Percentiles rank a stretch among this genome's conserved stretches.
Evolutionary conservation across 2,888 invertebrate species (phyloP).

Genomic region (Morpho deidamia): DNA sequence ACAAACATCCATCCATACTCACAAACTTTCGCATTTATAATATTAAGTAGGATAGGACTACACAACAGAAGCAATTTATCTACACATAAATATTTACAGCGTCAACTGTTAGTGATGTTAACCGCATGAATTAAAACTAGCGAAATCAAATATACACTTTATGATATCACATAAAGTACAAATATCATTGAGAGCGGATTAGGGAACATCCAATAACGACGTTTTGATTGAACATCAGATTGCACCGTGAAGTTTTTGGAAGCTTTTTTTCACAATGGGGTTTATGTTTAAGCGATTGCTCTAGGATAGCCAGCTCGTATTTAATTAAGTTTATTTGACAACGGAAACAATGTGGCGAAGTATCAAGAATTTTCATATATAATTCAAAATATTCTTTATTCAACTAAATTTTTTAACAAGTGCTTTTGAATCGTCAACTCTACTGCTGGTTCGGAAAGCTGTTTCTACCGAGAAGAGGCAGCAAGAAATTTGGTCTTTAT

Average conservation of each 20-base stretch:
- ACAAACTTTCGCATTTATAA: too few species aligned
- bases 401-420: too few species aligned
- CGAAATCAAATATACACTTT: not conserved
- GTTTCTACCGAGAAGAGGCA: too few species aligned
- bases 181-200: not conserved
- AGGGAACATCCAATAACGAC: constrained; percentile 23
- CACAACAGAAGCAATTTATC: constrained; percentile 40
- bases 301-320: constrained; percentile 1
- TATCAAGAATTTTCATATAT: too few species aligned
- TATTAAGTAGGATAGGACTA: too few species aligned
- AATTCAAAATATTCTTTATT: not conserved
- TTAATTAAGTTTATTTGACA: not conserved
- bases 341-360: too few species aligned
- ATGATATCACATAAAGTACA: constrained; percentile 7
- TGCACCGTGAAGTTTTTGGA: constrained; percentile 16
- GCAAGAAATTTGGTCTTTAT: too few species aligned
- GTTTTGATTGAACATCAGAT: constrained; percentile 36
- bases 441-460: too few species aligned
- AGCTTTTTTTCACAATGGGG: constrained; percentile 2
- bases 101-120: constrained; percentile 10
- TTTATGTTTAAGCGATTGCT: constrained; percentile 8
- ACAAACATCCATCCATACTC: too few species aligned
- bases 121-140: too few species aligned
- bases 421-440: too few species aligned
- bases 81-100: constrained; percentile 39